Conservation (phyloP, 2,888 invertebrate genomes). For the Leucoptera coffeella region DNA sequence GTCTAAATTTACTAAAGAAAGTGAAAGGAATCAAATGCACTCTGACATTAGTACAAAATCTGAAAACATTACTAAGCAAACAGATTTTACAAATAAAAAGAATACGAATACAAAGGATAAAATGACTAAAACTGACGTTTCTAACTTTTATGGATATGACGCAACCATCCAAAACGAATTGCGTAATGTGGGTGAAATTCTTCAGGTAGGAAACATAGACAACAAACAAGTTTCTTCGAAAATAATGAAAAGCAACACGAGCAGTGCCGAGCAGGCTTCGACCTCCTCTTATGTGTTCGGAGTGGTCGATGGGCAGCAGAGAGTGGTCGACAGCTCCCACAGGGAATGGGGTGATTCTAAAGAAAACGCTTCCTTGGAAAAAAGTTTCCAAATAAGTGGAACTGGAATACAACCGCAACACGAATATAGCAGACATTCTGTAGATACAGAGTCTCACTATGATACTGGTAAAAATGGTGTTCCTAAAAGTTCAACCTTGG, state of each 20-base stretch:
- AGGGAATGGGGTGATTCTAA: conserved; percentile 54
- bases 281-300: conserved; percentile 59
- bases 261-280: conserved; percentile 55
- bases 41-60: background rate
- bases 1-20: background rate
- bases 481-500: conserved; percentile 31
- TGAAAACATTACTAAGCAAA: background rate
- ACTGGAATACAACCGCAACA: conserved; percentile 51
- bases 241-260: conserved; percentile 50
- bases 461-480: conserved; percentile 52
- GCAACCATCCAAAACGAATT: conserved; percentile 36
- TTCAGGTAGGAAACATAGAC: conserved; percentile 26
- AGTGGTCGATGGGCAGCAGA: conserved; percentile 57
- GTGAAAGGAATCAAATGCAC: background rate
- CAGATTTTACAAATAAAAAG: conserved; percentile 10
- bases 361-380: conserved; percentile 44
- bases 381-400: conserved; percentile 46
- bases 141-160: conserved; percentile 42
- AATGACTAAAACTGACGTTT: conserved; percentile 30
- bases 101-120: conserved; percentile 11
- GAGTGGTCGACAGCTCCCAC: conserved; percentile 50
- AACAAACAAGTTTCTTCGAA: conserved; percentile 38
- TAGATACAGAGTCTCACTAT: conserved; percentile 50
- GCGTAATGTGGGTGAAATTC: conserved; percentile 34
- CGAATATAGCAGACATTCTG: conserved; percentile 48